Percentiles rank a stretch among this genome's conserved stretches.
phyloP scores from a whole-genome alignment of 2,797 vertebrate genomes.

The Gymnoscopelus microlampas region DNA sequence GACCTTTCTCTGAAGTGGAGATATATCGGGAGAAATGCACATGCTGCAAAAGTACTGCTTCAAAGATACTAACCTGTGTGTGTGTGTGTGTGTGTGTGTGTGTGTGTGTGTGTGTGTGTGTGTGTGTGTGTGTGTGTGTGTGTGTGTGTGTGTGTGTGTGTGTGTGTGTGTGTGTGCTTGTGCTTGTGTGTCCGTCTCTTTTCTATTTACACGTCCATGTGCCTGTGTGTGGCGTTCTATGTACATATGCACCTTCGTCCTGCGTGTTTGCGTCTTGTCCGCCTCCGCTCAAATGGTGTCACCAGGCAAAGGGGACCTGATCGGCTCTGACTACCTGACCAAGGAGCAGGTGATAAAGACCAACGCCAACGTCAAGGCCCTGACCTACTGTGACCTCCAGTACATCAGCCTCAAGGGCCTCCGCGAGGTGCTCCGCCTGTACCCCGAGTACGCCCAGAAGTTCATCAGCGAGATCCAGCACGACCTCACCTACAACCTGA shows the following conservation, averaged over 20 bases:
- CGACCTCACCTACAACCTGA: conserved; percentile 91
- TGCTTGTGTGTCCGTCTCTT: not conserved
- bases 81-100: conserved; percentile 7
- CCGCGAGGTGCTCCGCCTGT: conserved; percentile 86
- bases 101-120: conserved; percentile 20
- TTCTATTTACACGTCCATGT: no score
- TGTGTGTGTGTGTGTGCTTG: not conserved
- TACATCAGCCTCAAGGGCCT: conserved; percentile 89
- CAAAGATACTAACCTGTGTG: not conserved
- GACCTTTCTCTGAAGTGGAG: conserved; percentile 26
- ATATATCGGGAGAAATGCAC: conserved; percentile 5
- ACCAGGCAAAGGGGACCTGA: conserved; percentile 90
- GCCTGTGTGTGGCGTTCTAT: not conserved
- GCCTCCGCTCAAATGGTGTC: not conserved
- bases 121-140: not conserved
- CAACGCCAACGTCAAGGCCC: conserved; percentile 90
- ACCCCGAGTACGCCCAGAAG: conserved; percentile 90
- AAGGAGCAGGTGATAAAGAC: conserved; percentile 90
- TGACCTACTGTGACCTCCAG: conserved; percentile 92
- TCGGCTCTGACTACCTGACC: conserved; percentile 88
- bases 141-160: not conserved
- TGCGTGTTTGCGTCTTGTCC: not conserved
- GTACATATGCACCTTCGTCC: not conserved
- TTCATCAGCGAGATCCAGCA: conserved; percentile 89
- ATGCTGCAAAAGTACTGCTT: not conserved